Percentiles rank a stretch among this genome's conserved stretches.
These are phyloP conservation scores for Oryzias sinensis DNA, from an alignment of 2,797 vertebrate species.

Conservation along the genomic window DNA sequence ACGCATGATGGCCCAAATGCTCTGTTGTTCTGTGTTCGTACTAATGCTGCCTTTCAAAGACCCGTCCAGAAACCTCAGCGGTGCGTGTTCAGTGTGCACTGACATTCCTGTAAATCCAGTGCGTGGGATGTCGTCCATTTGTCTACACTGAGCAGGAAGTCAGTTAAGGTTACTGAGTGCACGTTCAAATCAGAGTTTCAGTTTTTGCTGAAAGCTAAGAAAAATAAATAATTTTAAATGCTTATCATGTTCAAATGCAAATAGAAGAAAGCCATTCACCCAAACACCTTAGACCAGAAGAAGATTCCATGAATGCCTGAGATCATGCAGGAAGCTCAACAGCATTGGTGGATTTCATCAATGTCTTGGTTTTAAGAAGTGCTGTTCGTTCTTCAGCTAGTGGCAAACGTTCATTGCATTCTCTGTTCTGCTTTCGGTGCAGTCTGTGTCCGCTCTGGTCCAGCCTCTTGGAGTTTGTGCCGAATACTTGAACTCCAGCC, in stretches of 20 bases:
- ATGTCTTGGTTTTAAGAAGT: background rate
- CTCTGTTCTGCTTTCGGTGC: slow-evolving; percentile 18
- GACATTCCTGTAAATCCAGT: slow-evolving; percentile 38
- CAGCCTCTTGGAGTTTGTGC: slow-evolving; percentile 97
- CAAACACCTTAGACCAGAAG: too few relatives aligned
- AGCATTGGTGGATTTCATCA: background rate
- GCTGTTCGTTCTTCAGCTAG: slow-evolving; percentile 1
- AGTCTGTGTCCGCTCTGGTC: slow-evolving; percentile 94
- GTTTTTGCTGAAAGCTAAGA: slow-evolving; percentile 20
- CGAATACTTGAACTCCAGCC: slow-evolving; percentile 93
- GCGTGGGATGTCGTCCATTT: slow-evolving; percentile 53
- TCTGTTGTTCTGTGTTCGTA: slow-evolving; percentile 68
- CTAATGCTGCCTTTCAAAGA: slow-evolving; percentile 59
- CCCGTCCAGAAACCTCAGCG: slow-evolving; percentile 61
- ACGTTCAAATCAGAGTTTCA: slow-evolving; percentile 25
- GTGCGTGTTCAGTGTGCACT: slow-evolving; percentile 49
- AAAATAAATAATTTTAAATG: slow-evolving; percentile 27
- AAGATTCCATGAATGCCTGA: too few relatives aligned
- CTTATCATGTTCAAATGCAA: slow-evolving; percentile 33
- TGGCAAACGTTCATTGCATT: slow-evolving; percentile 4
- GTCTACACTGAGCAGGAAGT: slow-evolving; percentile 53
- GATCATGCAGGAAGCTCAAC: too few relatives aligned
- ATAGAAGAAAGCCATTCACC: background rate
- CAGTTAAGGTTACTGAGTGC: slow-evolving; percentile 27
- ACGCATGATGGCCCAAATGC: slow-evolving; percentile 58